A percentile compares a stretch with the other conserved stretches of the same genome.
phyloP scores from a whole-genome alignment of 2,113 vertebrate species.

The Tiliqua scincoides region DNA sequence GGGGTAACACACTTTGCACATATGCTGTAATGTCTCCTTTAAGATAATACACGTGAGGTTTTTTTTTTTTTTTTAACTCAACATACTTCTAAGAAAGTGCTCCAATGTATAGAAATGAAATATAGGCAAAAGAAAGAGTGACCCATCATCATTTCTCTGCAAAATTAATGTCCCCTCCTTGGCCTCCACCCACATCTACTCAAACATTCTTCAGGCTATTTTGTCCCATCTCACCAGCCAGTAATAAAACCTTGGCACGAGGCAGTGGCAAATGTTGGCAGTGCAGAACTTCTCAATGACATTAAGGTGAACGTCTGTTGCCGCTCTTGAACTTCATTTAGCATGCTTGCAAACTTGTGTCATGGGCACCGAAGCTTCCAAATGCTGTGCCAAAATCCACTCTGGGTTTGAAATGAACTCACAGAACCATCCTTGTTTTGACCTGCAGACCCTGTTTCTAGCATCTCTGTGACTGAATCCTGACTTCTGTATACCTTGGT shows the following conservation, averaged over 20 bases:
- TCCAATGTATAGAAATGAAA: background rate
- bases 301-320: conserved; percentile 7
- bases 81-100: background rate
- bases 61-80: too few species aligned
- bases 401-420: background rate
- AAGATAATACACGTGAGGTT: too few species aligned
- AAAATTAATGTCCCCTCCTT: background rate
- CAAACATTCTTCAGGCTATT: conserved; percentile 13
- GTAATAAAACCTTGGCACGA: conserved; percentile 21
- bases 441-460: background rate
- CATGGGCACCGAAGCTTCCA: background rate
- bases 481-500: background rate
- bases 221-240: background rate
- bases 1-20: too few species aligned
- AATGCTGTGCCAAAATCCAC: background rate
- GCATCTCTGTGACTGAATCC: background rate
- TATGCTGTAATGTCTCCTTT: too few species aligned
- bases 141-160: conserved; percentile 5
- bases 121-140: background rate
- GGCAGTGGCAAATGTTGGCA: background rate
- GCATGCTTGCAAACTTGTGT: background rate
- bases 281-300: conserved; percentile 2
- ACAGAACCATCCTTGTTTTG: background rate
- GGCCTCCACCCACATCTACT: background rate
- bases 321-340: conserved; percentile 13